Evolutionary conservation across 2,888 invertebrate species (phyloP).

Genomic region (Lasius platythorax): DNA sequence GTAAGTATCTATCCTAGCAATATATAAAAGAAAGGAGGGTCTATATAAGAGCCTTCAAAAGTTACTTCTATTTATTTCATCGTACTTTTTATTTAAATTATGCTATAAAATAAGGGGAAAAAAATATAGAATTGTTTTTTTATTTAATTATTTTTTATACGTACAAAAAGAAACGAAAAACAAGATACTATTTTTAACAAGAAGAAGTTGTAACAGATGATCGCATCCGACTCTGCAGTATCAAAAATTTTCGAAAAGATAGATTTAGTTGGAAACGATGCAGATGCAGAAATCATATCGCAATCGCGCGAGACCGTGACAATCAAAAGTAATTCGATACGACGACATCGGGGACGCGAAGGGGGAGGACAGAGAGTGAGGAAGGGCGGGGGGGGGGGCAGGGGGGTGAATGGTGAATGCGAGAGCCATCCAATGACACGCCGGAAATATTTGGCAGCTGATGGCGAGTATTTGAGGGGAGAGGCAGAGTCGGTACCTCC

Average conservation of each 20-base stretch:
- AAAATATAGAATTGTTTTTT: background rate
- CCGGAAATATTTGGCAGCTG: conserved; percentile 85
- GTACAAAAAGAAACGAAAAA: background rate
- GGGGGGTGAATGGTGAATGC: conserved; percentile 53
- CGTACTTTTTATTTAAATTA: background rate
- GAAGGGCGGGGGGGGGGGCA: background rate
- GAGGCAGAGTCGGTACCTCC: conserved; percentile 79
- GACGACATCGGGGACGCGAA: conserved; percentile 52
- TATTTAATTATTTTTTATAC: background rate
- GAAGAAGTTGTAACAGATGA: background rate
- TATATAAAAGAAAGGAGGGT: background rate
- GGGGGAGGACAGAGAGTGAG: conserved; percentile 16
- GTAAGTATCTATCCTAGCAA: background rate
- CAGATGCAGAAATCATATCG: conserved; percentile 39
- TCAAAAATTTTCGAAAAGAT: background rate
- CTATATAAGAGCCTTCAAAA: background rate
- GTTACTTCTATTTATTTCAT: background rate
- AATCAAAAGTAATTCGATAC: conserved; percentile 67
- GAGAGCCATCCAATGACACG: conserved; percentile 79
- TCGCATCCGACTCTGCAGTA: too few relatives aligned
- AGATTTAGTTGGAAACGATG: conserved; percentile 3
- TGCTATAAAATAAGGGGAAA: background rate
- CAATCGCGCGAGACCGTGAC: conserved; percentile 47
- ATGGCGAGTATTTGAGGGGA: conserved; percentile 80
- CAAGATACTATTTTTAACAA: background rate